Evolutionary conservation across 2,797 vertebrate species (phyloP).

Genomic region (Channallabes apus): DNA sequence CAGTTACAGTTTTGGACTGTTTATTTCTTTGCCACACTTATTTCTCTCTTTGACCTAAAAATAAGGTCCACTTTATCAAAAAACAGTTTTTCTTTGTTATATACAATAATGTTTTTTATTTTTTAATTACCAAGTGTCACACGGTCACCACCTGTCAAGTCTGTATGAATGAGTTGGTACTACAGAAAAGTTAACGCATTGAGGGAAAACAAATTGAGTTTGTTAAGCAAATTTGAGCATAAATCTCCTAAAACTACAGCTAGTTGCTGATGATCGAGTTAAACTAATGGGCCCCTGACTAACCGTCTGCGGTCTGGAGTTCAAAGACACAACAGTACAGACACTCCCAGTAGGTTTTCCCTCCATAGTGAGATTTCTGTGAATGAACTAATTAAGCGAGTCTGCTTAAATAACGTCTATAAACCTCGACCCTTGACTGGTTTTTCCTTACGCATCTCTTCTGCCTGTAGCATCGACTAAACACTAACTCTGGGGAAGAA

Average conservation of each 20-base stretch:
- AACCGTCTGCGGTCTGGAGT: not conserved
- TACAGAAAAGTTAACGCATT: not conserved
- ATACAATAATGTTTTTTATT: not conserved
- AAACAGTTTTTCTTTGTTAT: not conserved
- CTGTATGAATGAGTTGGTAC: not conserved
- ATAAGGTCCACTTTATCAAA: too few relatives aligned
- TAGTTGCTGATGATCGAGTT: not conserved
- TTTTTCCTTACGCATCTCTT: not conserved
- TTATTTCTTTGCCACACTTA: too few relatives aligned
- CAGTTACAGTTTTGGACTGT: not conserved
- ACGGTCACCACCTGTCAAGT: not conserved
- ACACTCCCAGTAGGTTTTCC: not conserved
- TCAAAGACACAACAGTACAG: not conserved
- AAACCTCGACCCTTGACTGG: conserved; percentile 2
- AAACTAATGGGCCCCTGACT: not conserved
- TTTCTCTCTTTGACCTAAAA: not conserved
- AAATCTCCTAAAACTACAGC: not conserved
- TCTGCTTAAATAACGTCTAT: not conserved
- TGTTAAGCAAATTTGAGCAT: not conserved
- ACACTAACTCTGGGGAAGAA: not conserved
- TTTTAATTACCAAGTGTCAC: too few relatives aligned
- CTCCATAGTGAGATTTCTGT: not conserved
- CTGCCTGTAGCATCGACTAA: not conserved
- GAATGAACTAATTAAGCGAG: not conserved
- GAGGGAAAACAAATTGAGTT: not conserved